A percentile compares a stretch with the other conserved stretches of the same genome.
phyloP scores from a whole-genome alignment of 1,140 invertebrate genomes.

The Apolygus lucorum region DNA sequence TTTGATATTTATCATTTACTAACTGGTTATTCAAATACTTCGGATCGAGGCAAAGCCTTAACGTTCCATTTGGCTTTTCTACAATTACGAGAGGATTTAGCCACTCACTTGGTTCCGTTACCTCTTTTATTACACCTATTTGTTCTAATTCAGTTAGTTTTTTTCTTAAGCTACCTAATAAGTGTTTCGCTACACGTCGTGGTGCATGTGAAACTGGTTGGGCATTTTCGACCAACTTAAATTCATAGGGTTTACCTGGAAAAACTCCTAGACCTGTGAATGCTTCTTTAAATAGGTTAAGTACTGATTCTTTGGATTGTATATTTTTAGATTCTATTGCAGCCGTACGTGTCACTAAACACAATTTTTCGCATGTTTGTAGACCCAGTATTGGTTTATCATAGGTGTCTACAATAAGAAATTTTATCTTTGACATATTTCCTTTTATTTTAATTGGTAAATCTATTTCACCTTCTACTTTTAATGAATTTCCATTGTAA shows the following conservation, averaged over 20 bases:
- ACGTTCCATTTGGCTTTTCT: constrained; percentile 1
- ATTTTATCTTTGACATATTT: not conserved
- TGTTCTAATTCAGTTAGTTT: not conserved
- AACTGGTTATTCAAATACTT: constrained; percentile 33
- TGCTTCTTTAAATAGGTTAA: not conserved
- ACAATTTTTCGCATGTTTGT: not conserved
- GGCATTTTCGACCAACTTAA: not conserved
- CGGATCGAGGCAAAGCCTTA: constrained; percentile 14
- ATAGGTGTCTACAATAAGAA: not conserved
- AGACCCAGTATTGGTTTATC: not conserved
- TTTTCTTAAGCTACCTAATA: too few species aligned
- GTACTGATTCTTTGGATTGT: not conserved
- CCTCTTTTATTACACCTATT: not conserved
- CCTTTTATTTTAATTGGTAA: not conserved
- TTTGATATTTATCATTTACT: not conserved
- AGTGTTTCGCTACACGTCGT: not conserved
- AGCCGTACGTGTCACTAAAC: not conserved
- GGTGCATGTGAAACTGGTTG: not conserved
- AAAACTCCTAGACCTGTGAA: too few species aligned
- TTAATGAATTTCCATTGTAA: not conserved
- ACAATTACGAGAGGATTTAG: constrained; percentile 29
- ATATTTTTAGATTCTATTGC: not conserved
- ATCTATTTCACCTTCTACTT: not conserved
- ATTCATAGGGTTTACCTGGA: not conserved
- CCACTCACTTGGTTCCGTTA: constrained; percentile 30